phyloP scores from a whole-genome alignment of 2,888 invertebrate species.

The Sphinx pinastri region DNA sequence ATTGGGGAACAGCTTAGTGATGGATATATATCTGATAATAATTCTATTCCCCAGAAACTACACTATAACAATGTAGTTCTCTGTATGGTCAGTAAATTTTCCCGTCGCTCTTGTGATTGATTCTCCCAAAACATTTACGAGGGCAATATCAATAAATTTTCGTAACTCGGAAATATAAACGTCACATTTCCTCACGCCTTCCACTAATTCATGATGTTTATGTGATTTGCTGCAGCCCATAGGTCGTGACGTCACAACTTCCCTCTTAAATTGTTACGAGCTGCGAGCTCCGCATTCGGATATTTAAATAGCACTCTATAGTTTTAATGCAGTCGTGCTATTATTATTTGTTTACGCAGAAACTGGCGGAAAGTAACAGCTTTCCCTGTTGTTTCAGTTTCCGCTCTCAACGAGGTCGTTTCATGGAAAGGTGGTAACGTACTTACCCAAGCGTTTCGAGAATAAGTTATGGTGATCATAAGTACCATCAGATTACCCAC shows the following conservation, averaged over 20 bases:
- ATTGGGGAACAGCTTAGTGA: conserved; percentile 3
- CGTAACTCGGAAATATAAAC: conserved; percentile 11
- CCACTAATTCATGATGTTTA: conserved; percentile 2
- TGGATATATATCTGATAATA: not conserved
- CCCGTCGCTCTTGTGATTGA: not conserved
- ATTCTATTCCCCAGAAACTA: not conserved
- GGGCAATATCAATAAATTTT: conserved; percentile 11
- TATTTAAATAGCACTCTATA: not conserved
- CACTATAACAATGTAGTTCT: too few species aligned
- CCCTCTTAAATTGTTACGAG: not conserved
- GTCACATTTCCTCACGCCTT: conserved; percentile 7
- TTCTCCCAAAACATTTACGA: not conserved
- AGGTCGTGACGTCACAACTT: not conserved
- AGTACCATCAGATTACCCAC: too few species aligned
- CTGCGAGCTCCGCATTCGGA: not conserved
- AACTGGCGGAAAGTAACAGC: not conserved
- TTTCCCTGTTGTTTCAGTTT: too few species aligned
- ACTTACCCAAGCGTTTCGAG: not conserved
- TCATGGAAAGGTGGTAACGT: too few species aligned
- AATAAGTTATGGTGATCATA: not conserved
- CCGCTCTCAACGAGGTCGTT: too few species aligned
- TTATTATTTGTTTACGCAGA: not conserved
- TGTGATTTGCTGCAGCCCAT: not conserved
- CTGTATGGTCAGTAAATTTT: too few species aligned
- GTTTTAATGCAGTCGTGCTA: not conserved